These are phyloP conservation scores for Oreochromis spilurus DNA, from an alignment of 2,113 vertebrate species.

Conservation along the genomic window DNA sequence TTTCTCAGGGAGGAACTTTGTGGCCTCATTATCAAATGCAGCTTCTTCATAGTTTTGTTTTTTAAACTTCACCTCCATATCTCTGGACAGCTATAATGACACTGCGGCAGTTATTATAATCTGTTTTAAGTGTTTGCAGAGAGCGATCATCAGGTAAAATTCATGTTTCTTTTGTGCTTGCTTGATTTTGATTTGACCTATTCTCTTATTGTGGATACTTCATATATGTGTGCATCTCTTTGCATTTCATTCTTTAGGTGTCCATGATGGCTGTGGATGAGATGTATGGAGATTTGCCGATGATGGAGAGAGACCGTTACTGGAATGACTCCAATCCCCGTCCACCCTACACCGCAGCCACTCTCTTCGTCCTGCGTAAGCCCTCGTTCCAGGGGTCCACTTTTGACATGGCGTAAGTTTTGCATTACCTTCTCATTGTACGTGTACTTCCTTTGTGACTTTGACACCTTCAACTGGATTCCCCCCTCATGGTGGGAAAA, in stretches of 20 bases:
- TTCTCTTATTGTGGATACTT: neutral
- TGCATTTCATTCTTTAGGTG: conserved; percentile 59
- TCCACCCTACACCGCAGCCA: conserved; percentile 85
- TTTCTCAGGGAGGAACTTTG: neutral
- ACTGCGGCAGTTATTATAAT: neutral
- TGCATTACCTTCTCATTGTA: neutral
- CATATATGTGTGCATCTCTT: neutral
- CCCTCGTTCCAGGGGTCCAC: conserved; percentile 90
- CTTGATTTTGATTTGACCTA: neutral
- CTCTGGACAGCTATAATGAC: neutral
- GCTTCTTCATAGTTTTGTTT: neutral
- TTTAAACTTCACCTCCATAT: neutral
- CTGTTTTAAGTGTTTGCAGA: neutral
- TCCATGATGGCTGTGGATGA: conserved; percentile 93
- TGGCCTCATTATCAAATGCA: neutral
- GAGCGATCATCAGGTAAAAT: neutral
- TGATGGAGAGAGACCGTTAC: conserved; percentile 84
- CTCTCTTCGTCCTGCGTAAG: conserved; percentile 79
- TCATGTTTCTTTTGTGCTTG: neutral
- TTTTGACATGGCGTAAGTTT: conserved; percentile 86
- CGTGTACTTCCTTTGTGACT: neutral
- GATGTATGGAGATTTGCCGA: conserved; percentile 84
- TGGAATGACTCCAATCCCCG: conserved; percentile 85
- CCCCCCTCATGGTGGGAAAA: neutral
- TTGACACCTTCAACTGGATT: neutral